These are phyloP conservation scores for Chlamydotis undulata DNA, from an alignment of 2,113 vertebrate genomes.

Conservation along the genomic window DNA sequence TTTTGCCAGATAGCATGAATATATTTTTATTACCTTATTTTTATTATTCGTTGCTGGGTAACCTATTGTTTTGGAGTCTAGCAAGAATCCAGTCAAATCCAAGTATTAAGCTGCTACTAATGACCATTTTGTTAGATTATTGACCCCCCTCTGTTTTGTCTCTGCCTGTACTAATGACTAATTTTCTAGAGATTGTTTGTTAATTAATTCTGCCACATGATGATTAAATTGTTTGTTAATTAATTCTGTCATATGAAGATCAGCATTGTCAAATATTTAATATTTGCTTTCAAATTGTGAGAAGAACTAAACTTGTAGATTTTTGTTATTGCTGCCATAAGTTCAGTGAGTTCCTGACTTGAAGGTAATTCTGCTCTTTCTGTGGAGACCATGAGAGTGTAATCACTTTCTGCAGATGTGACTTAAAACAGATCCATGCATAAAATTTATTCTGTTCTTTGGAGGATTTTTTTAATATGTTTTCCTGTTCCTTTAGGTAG, in stretches of 20 bases:
- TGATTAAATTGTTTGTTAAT: slow-evolving; percentile 6
- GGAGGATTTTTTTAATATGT: not conserved
- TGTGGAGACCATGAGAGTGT: not conserved
- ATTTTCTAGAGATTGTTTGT: not conserved
- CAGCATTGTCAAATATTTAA: not conserved
- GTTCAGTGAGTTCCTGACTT: not conserved
- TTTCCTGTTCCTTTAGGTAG: not conserved
- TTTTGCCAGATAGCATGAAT: not conserved
- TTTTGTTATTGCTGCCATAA: not conserved
- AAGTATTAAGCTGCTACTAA: not conserved
- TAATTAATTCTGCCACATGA: not conserved
- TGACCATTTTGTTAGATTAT: slow-evolving; percentile 12
- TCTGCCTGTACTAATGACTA: not conserved
- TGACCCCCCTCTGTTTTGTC: not conserved
- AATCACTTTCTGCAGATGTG: not conserved
- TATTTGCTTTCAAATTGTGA: not conserved
- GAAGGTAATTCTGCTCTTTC: not conserved
- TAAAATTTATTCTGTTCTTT: not conserved
- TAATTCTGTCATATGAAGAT: not conserved
- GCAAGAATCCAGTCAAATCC: not conserved
- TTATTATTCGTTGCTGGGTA: not conserved
- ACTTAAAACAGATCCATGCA: not conserved
- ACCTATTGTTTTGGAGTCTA: not conserved
- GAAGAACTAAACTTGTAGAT: not conserved
- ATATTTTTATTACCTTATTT: not conserved